A percentile compares a stretch with the other conserved stretches of the same genome.
Evolutionary conservation across 2,797 vertebrate species (phyloP).

Genomic region (Coluber constrictor): DNA sequence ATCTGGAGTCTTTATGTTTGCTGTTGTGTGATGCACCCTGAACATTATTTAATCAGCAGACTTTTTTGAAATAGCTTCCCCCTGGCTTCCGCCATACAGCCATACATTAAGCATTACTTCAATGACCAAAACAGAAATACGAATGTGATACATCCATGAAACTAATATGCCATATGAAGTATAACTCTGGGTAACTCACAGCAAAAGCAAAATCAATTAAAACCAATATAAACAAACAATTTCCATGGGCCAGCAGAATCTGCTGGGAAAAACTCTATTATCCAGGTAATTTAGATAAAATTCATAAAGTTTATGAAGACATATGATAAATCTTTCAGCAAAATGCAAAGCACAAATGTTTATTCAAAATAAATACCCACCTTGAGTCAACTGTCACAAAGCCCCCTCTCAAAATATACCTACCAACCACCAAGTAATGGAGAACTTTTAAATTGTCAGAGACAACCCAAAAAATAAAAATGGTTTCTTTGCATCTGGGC

Average conservation of each 20-base stretch:
- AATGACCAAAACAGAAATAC: slow-evolving; percentile 12
- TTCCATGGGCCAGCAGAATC: not conserved
- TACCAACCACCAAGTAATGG: slow-evolving; percentile 4
- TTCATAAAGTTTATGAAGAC: not conserved
- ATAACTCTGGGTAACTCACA: not conserved
- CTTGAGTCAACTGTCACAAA: not conserved
- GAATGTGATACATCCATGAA: not conserved
- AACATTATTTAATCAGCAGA: not conserved
- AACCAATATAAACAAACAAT: not conserved
- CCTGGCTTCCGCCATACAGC: not conserved
- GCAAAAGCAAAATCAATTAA: not conserved
- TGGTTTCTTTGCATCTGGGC: not conserved
- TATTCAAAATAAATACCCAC: not conserved
- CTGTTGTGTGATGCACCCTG: not conserved
- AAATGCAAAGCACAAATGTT: slow-evolving; percentile 23
- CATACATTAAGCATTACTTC: not conserved
- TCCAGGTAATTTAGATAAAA: slow-evolving; percentile 22
- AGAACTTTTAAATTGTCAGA: slow-evolving; percentile 2
- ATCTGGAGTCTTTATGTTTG: not conserved
- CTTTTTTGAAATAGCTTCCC: not conserved
- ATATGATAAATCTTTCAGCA: slow-evolving; percentile 18
- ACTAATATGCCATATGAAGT: not conserved
- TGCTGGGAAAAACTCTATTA: not conserved
- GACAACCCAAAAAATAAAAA: not conserved
- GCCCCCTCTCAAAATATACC: slow-evolving; percentile 6